phyloP scores from a whole-genome alignment of 2,888 invertebrate species.

The Pheosia gnoma region DNA sequence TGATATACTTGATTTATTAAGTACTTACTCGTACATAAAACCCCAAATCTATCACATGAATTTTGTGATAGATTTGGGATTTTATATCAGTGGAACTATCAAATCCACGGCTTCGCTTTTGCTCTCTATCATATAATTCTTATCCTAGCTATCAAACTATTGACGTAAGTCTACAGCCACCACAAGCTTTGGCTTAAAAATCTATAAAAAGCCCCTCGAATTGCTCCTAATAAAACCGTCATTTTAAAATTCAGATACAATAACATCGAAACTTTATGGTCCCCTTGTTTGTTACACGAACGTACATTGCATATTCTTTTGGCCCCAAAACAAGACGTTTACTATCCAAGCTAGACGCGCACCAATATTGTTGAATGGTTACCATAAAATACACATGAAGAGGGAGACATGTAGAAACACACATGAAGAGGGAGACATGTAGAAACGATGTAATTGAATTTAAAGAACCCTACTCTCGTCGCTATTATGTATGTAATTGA shows the following conservation, averaged over 20 bases:
- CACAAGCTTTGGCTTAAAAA: too few species aligned
- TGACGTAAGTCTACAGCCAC: too few species aligned
- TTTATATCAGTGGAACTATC: too few species aligned
- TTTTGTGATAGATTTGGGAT: too few species aligned
- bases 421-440: slow-evolving; percentile 47
- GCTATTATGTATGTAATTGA: slow-evolving; percentile 49
- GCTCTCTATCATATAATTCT: too few species aligned
- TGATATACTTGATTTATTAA: too few species aligned
- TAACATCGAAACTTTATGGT: slow-evolving; percentile 37
- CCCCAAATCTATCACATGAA: too few species aligned
- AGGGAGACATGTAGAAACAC: slow-evolving; percentile 48
- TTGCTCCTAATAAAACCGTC: neutral
- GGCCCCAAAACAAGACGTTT: slow-evolving; percentile 52
- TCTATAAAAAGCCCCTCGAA: neutral
- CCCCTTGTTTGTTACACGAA: slow-evolving; percentile 49
- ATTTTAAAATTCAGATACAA: slow-evolving; percentile 40
- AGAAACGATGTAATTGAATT: slow-evolving; percentile 69
- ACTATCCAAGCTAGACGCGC: slow-evolving; percentile 50
- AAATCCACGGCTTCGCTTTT: too few species aligned
- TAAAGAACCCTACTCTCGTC: slow-evolving; percentile 57
- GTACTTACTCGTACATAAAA: too few species aligned
- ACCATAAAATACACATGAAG: slow-evolving; percentile 65
- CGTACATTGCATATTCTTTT: slow-evolving; percentile 50
- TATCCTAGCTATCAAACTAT: too few species aligned
- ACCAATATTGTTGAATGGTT: slow-evolving; percentile 64